These are phyloP conservation scores for Arion vulgaris DNA, from an alignment of 1,140 invertebrate genomes.

Conservation along the genomic window DNA sequence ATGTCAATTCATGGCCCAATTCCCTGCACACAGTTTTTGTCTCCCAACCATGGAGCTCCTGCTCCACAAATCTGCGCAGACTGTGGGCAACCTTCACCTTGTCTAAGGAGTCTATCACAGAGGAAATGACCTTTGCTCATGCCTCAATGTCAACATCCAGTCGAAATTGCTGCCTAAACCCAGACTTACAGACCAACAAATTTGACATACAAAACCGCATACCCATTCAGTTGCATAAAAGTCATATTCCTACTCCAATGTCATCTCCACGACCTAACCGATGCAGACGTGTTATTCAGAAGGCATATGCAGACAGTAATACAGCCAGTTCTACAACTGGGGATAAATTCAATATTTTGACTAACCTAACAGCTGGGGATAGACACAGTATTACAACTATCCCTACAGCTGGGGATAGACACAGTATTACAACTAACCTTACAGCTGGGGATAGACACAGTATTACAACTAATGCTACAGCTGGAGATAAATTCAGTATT, in stretches of 20 bases:
- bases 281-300: neutral
- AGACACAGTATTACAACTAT: too few species aligned
- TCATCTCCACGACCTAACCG: slow-evolving; percentile 10
- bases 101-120: slow-evolving; percentile 54
- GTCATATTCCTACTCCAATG: slow-evolving; percentile 30
- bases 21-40: slow-evolving; percentile 19
- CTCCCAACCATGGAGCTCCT: slow-evolving; percentile 22
- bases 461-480: too few species aligned
- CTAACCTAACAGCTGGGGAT: too few species aligned
- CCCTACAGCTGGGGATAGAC: too few species aligned
- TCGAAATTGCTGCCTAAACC: slow-evolving; percentile 20
- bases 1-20: neutral
- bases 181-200: neutral
- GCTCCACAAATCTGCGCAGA: slow-evolving; percentile 52
- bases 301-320: neutral
- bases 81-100: slow-evolving; percentile 58
- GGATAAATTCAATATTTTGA: too few species aligned
- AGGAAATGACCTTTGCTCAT: slow-evolving; percentile 44
- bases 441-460: too few species aligned
- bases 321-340: neutral
- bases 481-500: too few species aligned
- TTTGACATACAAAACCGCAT: neutral
- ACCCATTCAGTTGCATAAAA: slow-evolving; percentile 25
- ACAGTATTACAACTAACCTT: too few species aligned
- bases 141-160: slow-evolving; percentile 44